Percentiles rank a stretch among this genome's conserved stretches.
Evolutionary conservation across 1,140 invertebrate species (phyloP).

Genomic region (Trichonephila clavata): DNA sequence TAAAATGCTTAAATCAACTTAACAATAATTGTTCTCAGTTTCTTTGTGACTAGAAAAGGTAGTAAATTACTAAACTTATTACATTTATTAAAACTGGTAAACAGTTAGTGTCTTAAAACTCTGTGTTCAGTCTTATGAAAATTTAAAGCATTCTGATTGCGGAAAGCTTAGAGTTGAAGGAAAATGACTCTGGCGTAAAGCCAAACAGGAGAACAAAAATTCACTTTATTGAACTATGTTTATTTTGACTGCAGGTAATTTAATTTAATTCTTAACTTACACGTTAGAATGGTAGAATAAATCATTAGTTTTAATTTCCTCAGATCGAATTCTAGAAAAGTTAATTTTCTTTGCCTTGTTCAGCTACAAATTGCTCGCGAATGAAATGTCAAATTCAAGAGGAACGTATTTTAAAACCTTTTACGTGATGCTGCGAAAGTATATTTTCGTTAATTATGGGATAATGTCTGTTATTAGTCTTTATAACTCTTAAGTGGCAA

Average conservation of each 20-base stretch:
- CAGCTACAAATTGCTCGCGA: too few relatives aligned
- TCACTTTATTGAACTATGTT: conserved; percentile 13
- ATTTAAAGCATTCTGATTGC: background rate
- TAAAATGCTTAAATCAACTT: too few relatives aligned
- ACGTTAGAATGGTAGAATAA: background rate
- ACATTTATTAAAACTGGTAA: background rate
- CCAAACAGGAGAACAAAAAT: background rate
- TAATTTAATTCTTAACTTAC: background rate
- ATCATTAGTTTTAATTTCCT: background rate
- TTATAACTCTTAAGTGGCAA: too few relatives aligned
- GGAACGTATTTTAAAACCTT: too few relatives aligned
- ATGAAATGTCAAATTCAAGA: too few relatives aligned
- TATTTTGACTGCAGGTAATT: background rate
- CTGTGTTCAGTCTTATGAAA: background rate
- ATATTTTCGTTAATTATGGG: too few relatives aligned
- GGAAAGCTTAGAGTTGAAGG: background rate
- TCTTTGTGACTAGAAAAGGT: too few relatives aligned
- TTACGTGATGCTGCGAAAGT: too few relatives aligned
- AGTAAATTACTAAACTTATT: too few relatives aligned
- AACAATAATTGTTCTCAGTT: too few relatives aligned
- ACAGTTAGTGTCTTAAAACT: background rate
- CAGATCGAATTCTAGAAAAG: background rate
- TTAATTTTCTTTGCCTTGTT: too few relatives aligned
- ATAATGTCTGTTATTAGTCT: too few relatives aligned
- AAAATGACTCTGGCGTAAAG: background rate